Evolutionary conservation across 2,113 vertebrate species (phyloP).

Genomic region (Hippopotamus amphibius): DNA sequence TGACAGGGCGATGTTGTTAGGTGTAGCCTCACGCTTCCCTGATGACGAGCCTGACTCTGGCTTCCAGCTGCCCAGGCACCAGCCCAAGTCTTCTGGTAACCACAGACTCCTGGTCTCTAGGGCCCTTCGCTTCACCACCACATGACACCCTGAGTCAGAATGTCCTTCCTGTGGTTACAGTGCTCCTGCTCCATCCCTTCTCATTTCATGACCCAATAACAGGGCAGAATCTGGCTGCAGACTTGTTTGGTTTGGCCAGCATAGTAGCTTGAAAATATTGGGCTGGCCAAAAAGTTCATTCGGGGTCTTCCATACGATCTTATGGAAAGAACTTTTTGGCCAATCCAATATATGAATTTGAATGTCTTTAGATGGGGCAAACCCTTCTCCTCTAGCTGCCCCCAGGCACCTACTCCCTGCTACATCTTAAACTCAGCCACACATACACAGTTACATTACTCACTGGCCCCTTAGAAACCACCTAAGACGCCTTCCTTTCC

Average conservation of each 20-base stretch:
- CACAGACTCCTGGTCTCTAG: neutral
- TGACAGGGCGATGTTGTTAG: neutral
- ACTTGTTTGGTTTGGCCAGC: neutral
- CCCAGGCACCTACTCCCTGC: neutral
- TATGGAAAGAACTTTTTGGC: no score
- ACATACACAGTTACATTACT: neutral
- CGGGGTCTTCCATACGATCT: no score
- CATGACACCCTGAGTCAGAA: neutral
- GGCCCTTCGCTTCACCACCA: neutral
- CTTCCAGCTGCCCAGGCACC: neutral
- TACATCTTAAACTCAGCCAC: neutral
- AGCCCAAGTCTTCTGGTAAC: neutral
- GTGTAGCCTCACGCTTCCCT: neutral
- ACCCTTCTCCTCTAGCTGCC: neutral
- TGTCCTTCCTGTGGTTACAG: neutral
- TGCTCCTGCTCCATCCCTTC: neutral
- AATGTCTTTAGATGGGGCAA: neutral
- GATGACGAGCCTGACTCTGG: neutral
- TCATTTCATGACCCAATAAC: neutral
- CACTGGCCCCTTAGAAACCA: neutral
- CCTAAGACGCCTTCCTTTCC: neutral
- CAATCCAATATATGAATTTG: neutral
- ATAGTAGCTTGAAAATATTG: neutral
- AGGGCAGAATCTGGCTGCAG: neutral
- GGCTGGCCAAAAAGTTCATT: no score